These are phyloP conservation scores for Cebus imitator DNA, from an alignment of 2,113 vertebrate genomes.

Conservation along the genomic window DNA sequence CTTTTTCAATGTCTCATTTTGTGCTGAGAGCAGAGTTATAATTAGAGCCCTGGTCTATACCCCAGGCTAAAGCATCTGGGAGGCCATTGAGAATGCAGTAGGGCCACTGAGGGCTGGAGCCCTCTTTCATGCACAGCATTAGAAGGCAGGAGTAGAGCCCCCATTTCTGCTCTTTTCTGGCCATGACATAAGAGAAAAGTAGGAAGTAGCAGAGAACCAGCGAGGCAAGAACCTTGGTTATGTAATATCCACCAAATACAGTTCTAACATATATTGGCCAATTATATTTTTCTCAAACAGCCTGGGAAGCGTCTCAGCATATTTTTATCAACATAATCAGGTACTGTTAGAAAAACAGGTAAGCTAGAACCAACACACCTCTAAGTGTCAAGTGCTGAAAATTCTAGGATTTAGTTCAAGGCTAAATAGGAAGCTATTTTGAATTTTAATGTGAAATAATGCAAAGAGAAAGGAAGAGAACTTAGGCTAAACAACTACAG, in stretches of 20 bases:
- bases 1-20: neutral
- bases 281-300: neutral
- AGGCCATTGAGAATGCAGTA: neutral
- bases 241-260: neutral
- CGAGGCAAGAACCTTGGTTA: neutral
- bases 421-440: constrained; percentile 23
- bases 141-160: neutral
- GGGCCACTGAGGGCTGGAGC: neutral
- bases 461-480: neutral
- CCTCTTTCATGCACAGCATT: neutral
- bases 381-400: neutral
- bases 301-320: constrained; percentile 4
- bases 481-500: neutral
- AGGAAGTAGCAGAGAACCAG: neutral
- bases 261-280: neutral
- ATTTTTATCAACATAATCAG: constrained; percentile 5
- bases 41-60: neutral
- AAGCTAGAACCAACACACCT: neutral
- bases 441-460: constrained; percentile 24
- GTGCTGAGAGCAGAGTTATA: neutral
- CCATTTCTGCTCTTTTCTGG: neutral
- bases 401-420: neutral
- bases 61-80: neutral
- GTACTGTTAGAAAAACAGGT: constrained; percentile 2
- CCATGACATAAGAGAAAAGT: neutral